Evolutionary conservation across 2,888 invertebrate species (phyloP).

Genomic region (Caradrina kadenii): DNA sequence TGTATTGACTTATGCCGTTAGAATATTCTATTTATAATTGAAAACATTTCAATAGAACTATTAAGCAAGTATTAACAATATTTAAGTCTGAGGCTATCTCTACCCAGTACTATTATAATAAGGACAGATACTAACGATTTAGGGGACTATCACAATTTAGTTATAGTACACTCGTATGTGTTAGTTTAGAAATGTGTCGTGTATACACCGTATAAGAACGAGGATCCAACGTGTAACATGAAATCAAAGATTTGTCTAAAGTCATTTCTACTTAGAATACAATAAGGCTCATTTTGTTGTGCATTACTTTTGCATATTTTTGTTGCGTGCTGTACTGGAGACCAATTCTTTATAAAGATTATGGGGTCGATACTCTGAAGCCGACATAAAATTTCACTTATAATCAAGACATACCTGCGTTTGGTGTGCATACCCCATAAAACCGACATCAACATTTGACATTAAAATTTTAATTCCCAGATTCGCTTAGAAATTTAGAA

Average conservation of each 20-base stretch:
- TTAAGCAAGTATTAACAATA: conserved; percentile 54
- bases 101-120: conserved; percentile 27
- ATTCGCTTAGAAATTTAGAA: conserved; percentile 31
- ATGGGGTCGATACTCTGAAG: background rate
- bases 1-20: conserved; percentile 58
- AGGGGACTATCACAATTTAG: conserved; percentile 61
- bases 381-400: background rate
- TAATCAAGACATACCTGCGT: conserved; percentile 10
- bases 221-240: conserved; percentile 3
- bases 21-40: conserved; percentile 51
- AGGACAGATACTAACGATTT: conserved; percentile 49
- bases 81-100: conserved; percentile 46
- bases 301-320: background rate
- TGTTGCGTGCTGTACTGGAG: background rate
- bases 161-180: conserved; percentile 34
- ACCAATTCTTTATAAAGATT: conserved; percentile 7
- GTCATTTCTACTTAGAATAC: conserved; percentile 17
- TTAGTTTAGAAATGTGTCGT: conserved; percentile 19
- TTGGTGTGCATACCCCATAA: conserved; percentile 15
- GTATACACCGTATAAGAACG: conserved; percentile 19
- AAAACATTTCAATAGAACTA: conserved; percentile 60
- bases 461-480: conserved; percentile 37
- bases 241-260: conserved; percentile 22
- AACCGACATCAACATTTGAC: conserved; percentile 14
- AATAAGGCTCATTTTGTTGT: conserved; percentile 26